Percentiles rank a stretch among this genome's conserved stretches.
phyloP scores from a whole-genome alignment of 2,797 vertebrate genomes.

The Cyprinella venusta region DNA sequence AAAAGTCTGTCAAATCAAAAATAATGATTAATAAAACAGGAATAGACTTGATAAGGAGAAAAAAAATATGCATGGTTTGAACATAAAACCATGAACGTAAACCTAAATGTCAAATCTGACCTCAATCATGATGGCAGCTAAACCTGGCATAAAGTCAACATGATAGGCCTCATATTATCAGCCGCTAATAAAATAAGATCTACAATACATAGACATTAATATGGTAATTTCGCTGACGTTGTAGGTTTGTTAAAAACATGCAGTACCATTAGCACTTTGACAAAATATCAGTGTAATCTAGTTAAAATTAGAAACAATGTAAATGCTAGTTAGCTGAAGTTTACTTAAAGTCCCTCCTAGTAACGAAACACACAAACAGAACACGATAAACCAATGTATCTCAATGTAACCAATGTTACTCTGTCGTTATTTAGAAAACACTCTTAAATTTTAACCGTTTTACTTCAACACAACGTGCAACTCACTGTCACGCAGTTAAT shows the following conservation, averaged over 20 bases:
- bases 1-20: not conserved
- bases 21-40: not conserved
- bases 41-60: not conserved
- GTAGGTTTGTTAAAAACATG: not conserved
- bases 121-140: not conserved
- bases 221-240: not conserved
- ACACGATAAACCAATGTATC: not conserved
- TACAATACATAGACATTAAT: not conserved
- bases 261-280: not conserved
- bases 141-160: constrained; percentile 39
- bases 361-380: not conserved
- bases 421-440: not conserved
- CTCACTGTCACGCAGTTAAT: constrained; percentile 8
- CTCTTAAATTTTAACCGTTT: not conserved
- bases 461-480: not conserved
- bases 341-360: not conserved
- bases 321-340: not conserved
- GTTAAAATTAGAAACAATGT: not conserved
- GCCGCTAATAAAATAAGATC: too few species aligned
- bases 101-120: not conserved
- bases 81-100: not conserved
- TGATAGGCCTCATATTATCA: constrained; percentile 1
- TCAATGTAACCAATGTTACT: too few species aligned
- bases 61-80: too few species aligned
- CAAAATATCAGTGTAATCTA: not conserved